Base-by-base conservation (phyloP, 2,113 vertebrate species). In the Zapornia atra region DNA sequence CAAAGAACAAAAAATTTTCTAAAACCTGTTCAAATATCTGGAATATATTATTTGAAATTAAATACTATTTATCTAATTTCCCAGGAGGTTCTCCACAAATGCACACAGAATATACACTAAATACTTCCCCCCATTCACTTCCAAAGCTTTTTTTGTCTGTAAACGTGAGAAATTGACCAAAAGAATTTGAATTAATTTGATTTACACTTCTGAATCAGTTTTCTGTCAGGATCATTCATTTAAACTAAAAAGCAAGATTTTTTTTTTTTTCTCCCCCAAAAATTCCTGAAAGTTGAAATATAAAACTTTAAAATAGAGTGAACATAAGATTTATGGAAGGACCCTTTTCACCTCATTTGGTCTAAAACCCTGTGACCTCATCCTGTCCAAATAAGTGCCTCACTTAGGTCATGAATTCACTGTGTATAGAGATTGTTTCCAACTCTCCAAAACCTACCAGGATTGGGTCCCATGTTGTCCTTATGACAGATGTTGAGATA, bases 321-420 rank as follows among this genome's bases (percentile, higher is more conserved):
- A 50, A 21, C 14, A 42, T 33, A 60, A 68, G 15, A 46, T 19
- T 46, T 46, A 19, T 18, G 44, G 25, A 61, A 95, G 18, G 15
- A 69, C 0, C 0, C 4, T 44, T 12, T 38, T 12, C 33, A 26
- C 8, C 10, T 51, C 3, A 36, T 53, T 17, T 53, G 26, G 5
- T 84, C 11, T 11, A 63, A 77, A 76, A 8, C 1, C 1, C 7
- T 76, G 13, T 44, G 14, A 65, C 29, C 6, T 78, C 12, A 53
- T 48, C 34, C n/a, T 1, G 14, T 64, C 18, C 5, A 81, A 34
- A 17, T 21, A 68, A n/a, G 3, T 56, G 8, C 12, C 14, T 87
- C 50, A 34, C 4, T 87, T 34, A 61, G 21, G 5, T 72, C 8
- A 66, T 31, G 7, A 82, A 66, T 71, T 61, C 10, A 17, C 10